Base-by-base conservation (phyloP, 2,888 invertebrate species). In the Sinotaia quadrata region DNA sequence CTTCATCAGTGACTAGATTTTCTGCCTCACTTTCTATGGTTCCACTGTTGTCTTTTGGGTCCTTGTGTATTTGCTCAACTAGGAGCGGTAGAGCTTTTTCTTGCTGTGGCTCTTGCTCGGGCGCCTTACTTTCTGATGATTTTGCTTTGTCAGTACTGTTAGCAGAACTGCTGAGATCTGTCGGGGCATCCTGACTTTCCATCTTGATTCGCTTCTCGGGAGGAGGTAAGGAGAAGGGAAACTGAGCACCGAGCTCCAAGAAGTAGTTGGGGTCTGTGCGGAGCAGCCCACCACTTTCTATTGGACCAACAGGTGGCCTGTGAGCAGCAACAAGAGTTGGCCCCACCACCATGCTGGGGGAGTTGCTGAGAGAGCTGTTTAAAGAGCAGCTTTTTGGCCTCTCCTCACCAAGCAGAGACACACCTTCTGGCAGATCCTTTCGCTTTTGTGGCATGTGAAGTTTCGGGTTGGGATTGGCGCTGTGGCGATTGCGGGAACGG, bases 391-490 rank as follows among this genome's bases (percentile, higher is more conserved):
- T n/a, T 5, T 24, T 15, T 4, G 24, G n/a, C 5, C 33, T 27
- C 12, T 24, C 44, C 31, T 65, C 65, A 31, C 51, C 52, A 7
- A 52, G 41, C 21, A 65, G 31, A n/a, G n/a, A n/a, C 2, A 41
- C 63, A 24, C 51, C 65, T n/a, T 92, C 91, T 81, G 91, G 91
- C 34, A 86, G 76, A 90, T 97, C 97, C 79, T 97, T 91, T 72
- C 97, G 91, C 78, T 97, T 90, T 87, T 97, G 97, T 1, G 98
- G 97, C 68, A 97, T 96, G 89, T 98, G 98, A 24, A 98, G 90
- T 88, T 98, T 98, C 0, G 98, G 98, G 89, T 98, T 98, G 0
- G 98, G 98, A 89, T 98, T 98, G 12, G 98, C 97, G 88, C 96
- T 96, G 89, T 98, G 98, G 2, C 98, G 92, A 85, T 98, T 98